Evolutionary conservation across 2,888 invertebrate genomes (phyloP).

Genomic region (Nycteola revayana): DNA sequence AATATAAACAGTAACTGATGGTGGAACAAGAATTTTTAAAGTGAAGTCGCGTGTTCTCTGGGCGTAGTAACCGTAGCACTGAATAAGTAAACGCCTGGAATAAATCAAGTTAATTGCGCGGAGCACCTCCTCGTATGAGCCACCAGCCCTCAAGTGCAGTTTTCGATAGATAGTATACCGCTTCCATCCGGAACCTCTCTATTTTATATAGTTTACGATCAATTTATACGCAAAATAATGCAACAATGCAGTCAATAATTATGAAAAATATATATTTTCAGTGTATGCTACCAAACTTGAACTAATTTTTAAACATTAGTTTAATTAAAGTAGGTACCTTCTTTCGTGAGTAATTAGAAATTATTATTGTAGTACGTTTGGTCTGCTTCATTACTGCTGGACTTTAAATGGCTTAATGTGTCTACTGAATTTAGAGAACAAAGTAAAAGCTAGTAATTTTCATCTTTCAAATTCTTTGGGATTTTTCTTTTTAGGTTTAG

Average conservation of each 20-base stretch:
- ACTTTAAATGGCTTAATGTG: too few species aligned
- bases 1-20: slow-evolving; percentile 7
- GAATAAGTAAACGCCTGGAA: slow-evolving; percentile 78
- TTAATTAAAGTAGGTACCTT: too few species aligned
- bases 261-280: too few species aligned
- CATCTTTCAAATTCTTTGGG: too few species aligned
- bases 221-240: slow-evolving; percentile 15
- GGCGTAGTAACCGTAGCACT: slow-evolving; percentile 70
- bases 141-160: slow-evolving; percentile 58
- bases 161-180: slow-evolving; percentile 57
- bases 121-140: slow-evolving; percentile 75
- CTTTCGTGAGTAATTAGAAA: not conserved
- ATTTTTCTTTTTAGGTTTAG: too few species aligned
- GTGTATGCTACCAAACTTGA: too few species aligned
- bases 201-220: slow-evolving; percentile 34
- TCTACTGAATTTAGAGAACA: too few species aligned
- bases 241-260: too few species aligned
- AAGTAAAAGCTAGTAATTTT: too few species aligned
- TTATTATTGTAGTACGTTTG: too few species aligned
- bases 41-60: slow-evolving; percentile 35
- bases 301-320: too few species aligned
- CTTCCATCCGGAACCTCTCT: slow-evolving; percentile 47
- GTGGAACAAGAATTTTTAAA: slow-evolving; percentile 35
- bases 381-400: too few species aligned
- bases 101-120: slow-evolving; percentile 82